These are phyloP conservation scores for Gephyroberyx darwinii DNA, from an alignment of 2,797 vertebrate genomes.

Conservation along the genomic window DNA sequence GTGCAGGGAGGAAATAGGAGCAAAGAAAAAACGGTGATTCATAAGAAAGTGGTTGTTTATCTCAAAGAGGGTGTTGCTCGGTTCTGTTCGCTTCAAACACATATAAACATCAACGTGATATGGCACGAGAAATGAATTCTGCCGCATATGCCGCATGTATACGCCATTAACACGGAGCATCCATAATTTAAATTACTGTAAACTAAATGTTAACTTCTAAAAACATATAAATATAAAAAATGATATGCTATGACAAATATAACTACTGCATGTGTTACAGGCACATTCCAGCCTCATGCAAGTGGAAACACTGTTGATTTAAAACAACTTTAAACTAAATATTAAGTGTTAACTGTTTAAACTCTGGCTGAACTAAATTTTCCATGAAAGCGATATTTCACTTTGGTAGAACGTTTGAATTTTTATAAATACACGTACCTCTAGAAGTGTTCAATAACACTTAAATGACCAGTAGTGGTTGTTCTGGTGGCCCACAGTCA, in stretches of 20 bases:
- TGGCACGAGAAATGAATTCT: neutral
- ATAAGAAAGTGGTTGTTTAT: constrained; percentile 17
- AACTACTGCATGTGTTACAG: too few species aligned
- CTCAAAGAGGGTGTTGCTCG: neutral
- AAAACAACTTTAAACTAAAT: too few species aligned
- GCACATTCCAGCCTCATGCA: too few species aligned
- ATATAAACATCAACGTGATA: neutral
- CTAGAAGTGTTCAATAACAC: neutral
- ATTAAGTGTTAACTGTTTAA: neutral
- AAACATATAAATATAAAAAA: too few species aligned
- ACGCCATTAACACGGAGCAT: too few species aligned
- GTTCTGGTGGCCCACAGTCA: too few species aligned
- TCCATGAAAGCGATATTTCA: neutral
- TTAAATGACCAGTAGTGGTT: too few species aligned
- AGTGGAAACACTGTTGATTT: too few species aligned
- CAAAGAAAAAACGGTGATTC: constrained; percentile 21
- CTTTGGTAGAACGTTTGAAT: neutral
- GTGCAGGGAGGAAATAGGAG: constrained; percentile 38
- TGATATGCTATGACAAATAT: too few species aligned
- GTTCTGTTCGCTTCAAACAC: constrained; percentile 3
- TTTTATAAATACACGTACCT: neutral
- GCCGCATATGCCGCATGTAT: neutral
- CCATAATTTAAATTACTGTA: too few species aligned
- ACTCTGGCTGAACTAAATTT: neutral
- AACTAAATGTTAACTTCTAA: too few species aligned